These are phyloP conservation scores for Eupeodes luniger DNA, from an alignment of 2,888 invertebrate species.

Conservation along the genomic window DNA sequence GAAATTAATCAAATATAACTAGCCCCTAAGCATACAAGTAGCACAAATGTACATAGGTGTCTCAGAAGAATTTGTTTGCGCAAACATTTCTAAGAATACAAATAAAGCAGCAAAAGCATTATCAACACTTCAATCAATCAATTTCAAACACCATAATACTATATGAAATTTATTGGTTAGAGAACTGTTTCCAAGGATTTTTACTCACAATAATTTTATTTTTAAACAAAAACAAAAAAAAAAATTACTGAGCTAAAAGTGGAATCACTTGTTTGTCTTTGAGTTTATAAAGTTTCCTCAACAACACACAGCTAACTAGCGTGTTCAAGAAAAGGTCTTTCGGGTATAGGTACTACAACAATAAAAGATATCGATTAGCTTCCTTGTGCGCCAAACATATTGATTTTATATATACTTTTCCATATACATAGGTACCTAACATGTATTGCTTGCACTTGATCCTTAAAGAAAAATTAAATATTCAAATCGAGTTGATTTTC, in stretches of 20 bases:
- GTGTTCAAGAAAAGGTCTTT: constrained; percentile 9
- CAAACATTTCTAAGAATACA: too few species aligned
- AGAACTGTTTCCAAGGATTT: too few species aligned
- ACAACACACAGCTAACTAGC: constrained; percentile 23
- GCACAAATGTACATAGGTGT: too few species aligned
- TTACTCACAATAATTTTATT: too few species aligned
- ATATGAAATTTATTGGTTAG: too few species aligned
- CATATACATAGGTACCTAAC: background rate
- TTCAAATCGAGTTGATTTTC: constrained; percentile 44
- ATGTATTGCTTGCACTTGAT: constrained; percentile 62
- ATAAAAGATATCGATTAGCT: constrained; percentile 58
- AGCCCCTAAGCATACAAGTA: too few species aligned
- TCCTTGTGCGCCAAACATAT: constrained; percentile 13
- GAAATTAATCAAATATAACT: too few species aligned
- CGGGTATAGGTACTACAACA: background rate
- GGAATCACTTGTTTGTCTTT: constrained; percentile 46
- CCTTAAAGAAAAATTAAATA: constrained; percentile 53
- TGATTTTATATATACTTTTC: constrained; percentile 10
- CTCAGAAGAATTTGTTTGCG: too few species aligned
- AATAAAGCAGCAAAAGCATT: too few species aligned
- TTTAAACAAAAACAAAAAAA: background rate
- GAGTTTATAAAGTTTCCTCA: constrained; percentile 32
- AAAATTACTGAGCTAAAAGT: constrained; percentile 12
- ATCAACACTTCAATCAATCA: too few species aligned
- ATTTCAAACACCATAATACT: too few species aligned